Conservation (phyloP, 35 echinoderm and acorn worm genomes). For the Lytechinus variegatus region DNA sequence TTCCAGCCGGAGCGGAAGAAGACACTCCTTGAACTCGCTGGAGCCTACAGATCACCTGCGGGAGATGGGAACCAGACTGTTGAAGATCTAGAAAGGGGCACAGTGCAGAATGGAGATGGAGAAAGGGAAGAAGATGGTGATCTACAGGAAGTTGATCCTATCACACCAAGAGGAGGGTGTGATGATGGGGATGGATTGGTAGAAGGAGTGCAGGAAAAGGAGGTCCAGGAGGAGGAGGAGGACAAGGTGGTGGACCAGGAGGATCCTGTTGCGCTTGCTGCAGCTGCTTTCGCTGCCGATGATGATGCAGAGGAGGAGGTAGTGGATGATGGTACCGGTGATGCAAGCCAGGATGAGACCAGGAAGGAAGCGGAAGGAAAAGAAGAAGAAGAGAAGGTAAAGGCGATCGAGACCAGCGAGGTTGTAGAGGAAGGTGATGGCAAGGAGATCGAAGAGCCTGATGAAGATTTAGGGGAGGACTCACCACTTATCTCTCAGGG, state of each 20-base stretch:
- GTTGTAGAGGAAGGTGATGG: background rate
- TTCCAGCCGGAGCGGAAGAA: background rate
- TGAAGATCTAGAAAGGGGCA: background rate
- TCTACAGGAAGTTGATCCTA: conserved; percentile 29
- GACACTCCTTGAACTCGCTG: background rate
- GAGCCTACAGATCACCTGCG: conserved; percentile 9
- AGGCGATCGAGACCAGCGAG: background rate
- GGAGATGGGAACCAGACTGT: background rate
- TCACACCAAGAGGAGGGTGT: background rate
- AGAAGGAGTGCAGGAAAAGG: conserved; percentile 43
- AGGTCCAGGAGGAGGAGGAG: conserved; percentile 39
- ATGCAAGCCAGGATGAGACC: background rate
- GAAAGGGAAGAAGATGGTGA: conserved; percentile 15
- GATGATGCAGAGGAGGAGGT: conserved; percentile 49
- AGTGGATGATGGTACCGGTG: background rate
- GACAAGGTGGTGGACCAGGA: conserved; percentile 17
- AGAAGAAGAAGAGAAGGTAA: background rate
- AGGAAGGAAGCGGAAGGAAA: background rate
- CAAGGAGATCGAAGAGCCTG: conserved; percentile 22
- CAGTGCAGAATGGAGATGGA: conserved; percentile 31
- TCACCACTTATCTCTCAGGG: background rate
- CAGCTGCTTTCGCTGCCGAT: conserved; percentile 16
- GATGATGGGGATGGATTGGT: conserved; percentile 27
- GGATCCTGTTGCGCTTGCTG: background rate
- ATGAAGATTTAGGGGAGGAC: conserved; percentile 19